A percentile compares a stretch with the other conserved stretches of the same genome.
Evolutionary conservation across 2,888 invertebrate genomes (phyloP).

Genomic region (Automeris io): DNA sequence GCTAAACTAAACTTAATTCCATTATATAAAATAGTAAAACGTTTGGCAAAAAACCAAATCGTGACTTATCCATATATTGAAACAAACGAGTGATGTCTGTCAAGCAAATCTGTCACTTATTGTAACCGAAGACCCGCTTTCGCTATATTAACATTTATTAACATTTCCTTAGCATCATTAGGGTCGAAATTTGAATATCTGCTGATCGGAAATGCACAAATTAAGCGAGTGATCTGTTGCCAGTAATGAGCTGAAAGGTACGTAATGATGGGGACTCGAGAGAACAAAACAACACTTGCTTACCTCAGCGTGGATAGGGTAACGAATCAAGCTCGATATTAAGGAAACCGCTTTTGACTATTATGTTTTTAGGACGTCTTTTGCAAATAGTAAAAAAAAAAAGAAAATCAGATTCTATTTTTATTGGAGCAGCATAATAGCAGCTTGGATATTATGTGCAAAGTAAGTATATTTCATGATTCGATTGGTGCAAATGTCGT

Average conservation of each 20-base stretch:
- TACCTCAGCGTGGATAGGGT: conserved; percentile 54
- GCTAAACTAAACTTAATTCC: neutral
- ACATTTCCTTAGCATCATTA: conserved; percentile 74
- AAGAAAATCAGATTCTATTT: no score
- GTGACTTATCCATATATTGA: conserved; percentile 70
- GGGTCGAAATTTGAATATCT: conserved; percentile 75
- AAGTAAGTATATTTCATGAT: no score
- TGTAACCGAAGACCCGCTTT: conserved; percentile 59
- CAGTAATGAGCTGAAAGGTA: conserved; percentile 71
- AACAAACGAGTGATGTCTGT: conserved; percentile 65
- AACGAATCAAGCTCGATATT: conserved; percentile 33
- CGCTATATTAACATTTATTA: conserved; percentile 74
- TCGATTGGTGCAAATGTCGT: no score
- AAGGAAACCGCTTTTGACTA: conserved; percentile 35
- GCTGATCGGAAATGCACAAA: conserved; percentile 76
- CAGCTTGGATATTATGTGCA: no score
- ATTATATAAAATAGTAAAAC: neutral
- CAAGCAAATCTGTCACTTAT: conserved; percentile 77
- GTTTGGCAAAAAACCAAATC: conserved; percentile 54
- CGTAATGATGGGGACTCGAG: conserved; percentile 62
- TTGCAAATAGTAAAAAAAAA: neutral
- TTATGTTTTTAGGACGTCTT: neutral
- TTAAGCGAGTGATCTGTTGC: conserved; percentile 74
- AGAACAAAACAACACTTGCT: conserved; percentile 71
- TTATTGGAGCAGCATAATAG: no score